Conservation (phyloP, 2,797 vertebrate genomes). For the Setipinna tenuifilis region DNA sequence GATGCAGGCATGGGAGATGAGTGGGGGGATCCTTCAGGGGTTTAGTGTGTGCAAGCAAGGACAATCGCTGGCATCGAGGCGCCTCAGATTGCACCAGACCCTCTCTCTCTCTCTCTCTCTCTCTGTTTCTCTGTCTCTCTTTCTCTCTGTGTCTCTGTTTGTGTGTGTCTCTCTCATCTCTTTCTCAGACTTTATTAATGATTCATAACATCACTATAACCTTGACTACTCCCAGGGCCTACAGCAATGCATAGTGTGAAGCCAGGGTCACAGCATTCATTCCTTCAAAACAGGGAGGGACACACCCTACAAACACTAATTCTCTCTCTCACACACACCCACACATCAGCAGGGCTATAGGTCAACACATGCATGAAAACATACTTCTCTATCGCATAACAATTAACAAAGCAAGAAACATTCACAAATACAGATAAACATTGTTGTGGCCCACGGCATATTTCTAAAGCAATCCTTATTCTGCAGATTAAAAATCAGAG, state of each 20-base stretch:
- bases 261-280: slow-evolving; percentile 72
- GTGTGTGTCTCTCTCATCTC: slow-evolving; percentile 36
- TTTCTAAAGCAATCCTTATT: neutral
- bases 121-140: slow-evolving; percentile 16
- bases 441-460: neutral
- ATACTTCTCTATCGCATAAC: slow-evolving; percentile 27
- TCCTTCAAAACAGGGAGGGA: slow-evolving; percentile 62
- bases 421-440: neutral
- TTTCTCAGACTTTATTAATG: slow-evolving; percentile 62
- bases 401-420: neutral
- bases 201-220: slow-evolving; percentile 69
- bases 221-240: slow-evolving; percentile 66
- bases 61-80: neutral
- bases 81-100: slow-evolving; percentile 23
- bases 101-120: neutral
- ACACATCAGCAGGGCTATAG: neutral
- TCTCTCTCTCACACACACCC: slow-evolving; percentile 27
- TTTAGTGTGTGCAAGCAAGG: slow-evolving; percentile 17
- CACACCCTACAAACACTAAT: slow-evolving; percentile 65
- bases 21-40: neutral
- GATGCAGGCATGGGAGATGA: neutral
- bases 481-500: neutral
- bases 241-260: slow-evolving; percentile 58
- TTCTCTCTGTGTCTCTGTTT: slow-evolving; percentile 21
- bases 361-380: neutral